These are phyloP conservation scores for Teleogryllus oceanicus DNA, from an alignment of 2,888 invertebrate species.

Conservation along the genomic window DNA sequence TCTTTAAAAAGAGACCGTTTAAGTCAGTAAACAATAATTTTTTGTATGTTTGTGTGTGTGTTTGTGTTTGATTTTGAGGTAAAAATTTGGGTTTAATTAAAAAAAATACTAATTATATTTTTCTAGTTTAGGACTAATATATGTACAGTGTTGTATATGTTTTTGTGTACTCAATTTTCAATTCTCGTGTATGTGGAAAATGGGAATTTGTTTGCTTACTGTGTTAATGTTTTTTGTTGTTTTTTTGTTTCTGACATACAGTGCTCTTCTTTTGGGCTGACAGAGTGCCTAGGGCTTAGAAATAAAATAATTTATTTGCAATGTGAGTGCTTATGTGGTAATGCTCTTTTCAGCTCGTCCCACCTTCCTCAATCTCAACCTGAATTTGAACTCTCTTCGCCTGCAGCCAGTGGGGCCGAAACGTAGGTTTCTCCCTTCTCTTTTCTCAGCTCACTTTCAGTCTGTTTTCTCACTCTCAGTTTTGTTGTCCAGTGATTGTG, in stretches of 20 bases:
- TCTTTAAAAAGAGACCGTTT: no score
- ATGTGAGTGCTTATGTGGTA: constrained; percentile 31
- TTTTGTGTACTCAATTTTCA: no score
- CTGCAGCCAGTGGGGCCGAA: constrained; percentile 76
- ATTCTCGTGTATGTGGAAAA: no score
- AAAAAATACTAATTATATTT: no score
- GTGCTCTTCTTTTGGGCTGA: not conserved
- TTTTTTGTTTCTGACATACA: not conserved
- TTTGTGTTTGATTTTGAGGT: no score
- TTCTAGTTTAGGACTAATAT: no score
- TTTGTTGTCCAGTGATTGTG: constrained; percentile 24
- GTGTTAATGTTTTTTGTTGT: no score
- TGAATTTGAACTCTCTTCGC: constrained; percentile 88
- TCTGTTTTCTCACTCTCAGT: constrained; percentile 33
- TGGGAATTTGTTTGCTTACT: no score
- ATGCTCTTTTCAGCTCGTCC: constrained; percentile 83
- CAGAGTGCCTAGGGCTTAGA: not conserved
- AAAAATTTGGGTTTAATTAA: no score
- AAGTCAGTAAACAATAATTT: no score
- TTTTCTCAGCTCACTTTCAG: constrained; percentile 42
- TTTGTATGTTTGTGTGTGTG: no score
- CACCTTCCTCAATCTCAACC: constrained; percentile 95
- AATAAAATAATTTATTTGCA: not conserved
- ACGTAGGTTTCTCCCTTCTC: constrained; percentile 65
- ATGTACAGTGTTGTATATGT: no score